Base-by-base conservation (phyloP, 2,888 invertebrate genomes). In the Cancer borealis region DNA sequence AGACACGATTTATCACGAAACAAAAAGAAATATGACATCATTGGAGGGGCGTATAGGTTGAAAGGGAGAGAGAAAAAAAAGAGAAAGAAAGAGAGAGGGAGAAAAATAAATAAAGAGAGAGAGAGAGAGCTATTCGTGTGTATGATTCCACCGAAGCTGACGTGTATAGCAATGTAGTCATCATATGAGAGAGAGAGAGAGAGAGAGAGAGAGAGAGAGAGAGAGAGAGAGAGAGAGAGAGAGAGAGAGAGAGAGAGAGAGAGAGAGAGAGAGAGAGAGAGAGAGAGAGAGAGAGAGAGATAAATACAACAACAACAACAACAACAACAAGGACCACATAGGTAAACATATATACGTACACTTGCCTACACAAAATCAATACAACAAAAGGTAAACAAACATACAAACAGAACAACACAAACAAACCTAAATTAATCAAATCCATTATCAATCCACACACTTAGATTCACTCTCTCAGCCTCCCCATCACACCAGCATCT, bases 181-280 rank as follows among this genome's bases (percentile, higher is more conserved):
- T n/a, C 66, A 66, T n/a, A 21, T 66, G 66, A n/a, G n/a, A n/a
- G n/a, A 66, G n/a, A n/a, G 66, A n/a, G n/a, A 66, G n/a, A 66
- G n/a, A 66, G n/a, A 66, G 66, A 66, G 66, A 66, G 66, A 66
- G 66, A 66, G 66, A 66, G 66, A 54, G 88, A 88, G 66, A 66
- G 66, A 66, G 66, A 66, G 66, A 66, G 66, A 66, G 66, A 66
- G 66, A 66, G 66, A 66, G 17, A 54, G 17, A 21, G 88, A 88
- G 66, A 66, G 66, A n/a, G n/a, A 66, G n/a, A 66, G n/a, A 66
- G n/a, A 66, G 66, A 66, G 66, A 66, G 66, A 66, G 66, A 66
- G 66, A 66, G 66, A 88, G 66, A n/a, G n/a, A 66, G n/a, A 66
- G 17, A 60, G 17, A 60, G 60, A 60, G 60, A 60, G 60, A 60